Conservation (phyloP, 2,797 vertebrate genomes). For the Mallotus villosus region DNA sequence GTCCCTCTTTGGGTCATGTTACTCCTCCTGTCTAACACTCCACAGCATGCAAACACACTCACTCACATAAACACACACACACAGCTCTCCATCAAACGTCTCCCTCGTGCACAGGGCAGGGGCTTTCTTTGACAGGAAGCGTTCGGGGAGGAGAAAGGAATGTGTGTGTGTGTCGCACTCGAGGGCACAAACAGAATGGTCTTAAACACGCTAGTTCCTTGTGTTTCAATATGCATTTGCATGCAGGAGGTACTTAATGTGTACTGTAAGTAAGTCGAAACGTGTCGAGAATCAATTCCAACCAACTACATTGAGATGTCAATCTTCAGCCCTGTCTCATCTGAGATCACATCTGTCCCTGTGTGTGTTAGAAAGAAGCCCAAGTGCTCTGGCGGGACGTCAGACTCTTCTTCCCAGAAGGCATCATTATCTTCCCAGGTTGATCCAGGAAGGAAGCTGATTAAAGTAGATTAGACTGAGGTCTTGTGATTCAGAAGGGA, state of each 20-base stretch:
- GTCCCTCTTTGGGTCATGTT: background rate
- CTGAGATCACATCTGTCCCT: constrained; percentile 21
- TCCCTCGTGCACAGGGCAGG: too few species aligned
- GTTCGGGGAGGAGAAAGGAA: too few species aligned
- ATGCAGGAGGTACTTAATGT: too few species aligned
- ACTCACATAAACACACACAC: constrained; percentile 1
- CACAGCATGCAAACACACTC: background rate
- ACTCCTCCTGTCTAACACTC: constrained; percentile 1
- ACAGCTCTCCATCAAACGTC: background rate
- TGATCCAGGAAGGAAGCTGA: constrained; percentile 43
- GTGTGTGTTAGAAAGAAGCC: constrained; percentile 27
- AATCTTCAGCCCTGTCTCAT: constrained; percentile 54
- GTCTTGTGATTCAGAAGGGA: background rate
- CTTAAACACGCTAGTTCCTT: background rate
- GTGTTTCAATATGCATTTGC: too few species aligned
- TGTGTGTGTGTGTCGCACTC: background rate
- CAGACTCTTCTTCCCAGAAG: constrained; percentile 58
- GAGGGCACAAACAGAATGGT: background rate
- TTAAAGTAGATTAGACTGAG: constrained; percentile 34
- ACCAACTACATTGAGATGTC: constrained; percentile 28
- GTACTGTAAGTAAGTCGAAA: too few species aligned
- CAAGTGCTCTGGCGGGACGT: constrained; percentile 31
- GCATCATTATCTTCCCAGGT: constrained; percentile 47
- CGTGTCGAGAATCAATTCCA: background rate
- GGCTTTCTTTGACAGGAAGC: too few species aligned